A percentile compares a stretch with the other conserved stretches of the same genome.
phyloP scores from a whole-genome alignment of 2,113 vertebrate species.

The Zootoca vivipara region DNA sequence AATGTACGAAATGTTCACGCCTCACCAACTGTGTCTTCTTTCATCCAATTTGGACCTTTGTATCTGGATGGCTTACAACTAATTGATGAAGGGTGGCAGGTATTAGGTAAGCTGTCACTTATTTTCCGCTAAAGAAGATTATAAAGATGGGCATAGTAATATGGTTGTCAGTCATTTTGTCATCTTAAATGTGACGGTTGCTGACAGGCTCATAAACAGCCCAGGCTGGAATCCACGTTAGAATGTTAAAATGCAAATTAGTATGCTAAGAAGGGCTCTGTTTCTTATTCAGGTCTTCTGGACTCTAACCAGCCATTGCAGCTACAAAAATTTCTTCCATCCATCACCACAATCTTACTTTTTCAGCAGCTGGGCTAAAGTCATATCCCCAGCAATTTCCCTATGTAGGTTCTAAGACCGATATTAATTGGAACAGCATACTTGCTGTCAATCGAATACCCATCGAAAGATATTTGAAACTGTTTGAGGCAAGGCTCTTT shows the following conservation, averaged over 20 bases:
- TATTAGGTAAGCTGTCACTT: not conserved
- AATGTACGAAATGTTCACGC: not conserved
- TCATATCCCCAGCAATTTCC: not conserved
- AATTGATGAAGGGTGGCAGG: not conserved
- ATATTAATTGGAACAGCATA: not conserved
- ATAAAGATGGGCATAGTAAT: not conserved
- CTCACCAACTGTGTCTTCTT: not conserved
- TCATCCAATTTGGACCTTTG: not conserved
- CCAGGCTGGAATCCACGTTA: conserved; percentile 1
- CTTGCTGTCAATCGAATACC: not conserved
- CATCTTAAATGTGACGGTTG: not conserved
- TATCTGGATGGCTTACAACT: conserved; percentile 8
- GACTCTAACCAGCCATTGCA: not conserved
- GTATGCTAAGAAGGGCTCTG: not conserved
- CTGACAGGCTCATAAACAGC: not conserved
- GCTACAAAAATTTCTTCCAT: not conserved
- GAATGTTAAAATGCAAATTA: not conserved
- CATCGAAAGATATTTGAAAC: not conserved
- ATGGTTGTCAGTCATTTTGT: not conserved
- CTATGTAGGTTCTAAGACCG: not conserved
- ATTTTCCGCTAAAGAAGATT: not conserved
- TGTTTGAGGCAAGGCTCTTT: not conserved
- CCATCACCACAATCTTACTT: not conserved
- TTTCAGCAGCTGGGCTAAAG: not conserved
- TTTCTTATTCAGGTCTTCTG: not conserved